These are phyloP conservation scores for Lethrus apterus DNA, from an alignment of 1,140 invertebrate genomes.

Conservation along the genomic window DNA sequence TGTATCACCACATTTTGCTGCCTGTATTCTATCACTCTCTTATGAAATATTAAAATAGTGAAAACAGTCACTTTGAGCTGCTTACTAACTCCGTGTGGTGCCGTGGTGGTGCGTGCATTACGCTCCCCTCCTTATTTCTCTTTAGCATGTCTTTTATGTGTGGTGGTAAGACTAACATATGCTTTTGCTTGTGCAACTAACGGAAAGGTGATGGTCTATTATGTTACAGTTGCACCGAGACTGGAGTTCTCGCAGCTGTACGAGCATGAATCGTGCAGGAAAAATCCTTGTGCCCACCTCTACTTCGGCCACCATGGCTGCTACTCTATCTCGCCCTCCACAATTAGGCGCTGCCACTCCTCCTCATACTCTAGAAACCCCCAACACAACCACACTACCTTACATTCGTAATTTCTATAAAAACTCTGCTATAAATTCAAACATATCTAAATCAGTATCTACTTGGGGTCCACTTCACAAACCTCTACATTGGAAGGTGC, in stretches of 20 bases:
- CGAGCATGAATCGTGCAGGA: constrained; percentile 38
- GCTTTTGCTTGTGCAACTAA: constrained; percentile 16
- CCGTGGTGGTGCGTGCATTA: constrained; percentile 42
- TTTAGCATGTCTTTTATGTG: constrained; percentile 24
- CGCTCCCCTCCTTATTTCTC: constrained; percentile 23
- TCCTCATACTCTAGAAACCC: constrained; percentile 30
- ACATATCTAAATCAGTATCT: constrained; percentile 57
- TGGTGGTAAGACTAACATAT: constrained; percentile 21
- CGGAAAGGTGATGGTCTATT: constrained; percentile 33
- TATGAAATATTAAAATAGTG: not conserved
- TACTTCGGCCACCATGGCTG: constrained; percentile 41
- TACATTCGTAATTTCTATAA: constrained; percentile 50
- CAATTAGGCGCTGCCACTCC: constrained; percentile 28
- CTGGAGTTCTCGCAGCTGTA: constrained; percentile 43
- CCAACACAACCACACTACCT: constrained; percentile 47
- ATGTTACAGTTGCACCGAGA: constrained; percentile 43
- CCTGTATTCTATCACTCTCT: constrained; percentile 6
- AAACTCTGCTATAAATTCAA: constrained; percentile 46
- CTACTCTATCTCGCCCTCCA: constrained; percentile 36
- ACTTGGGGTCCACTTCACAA: constrained; percentile 59
- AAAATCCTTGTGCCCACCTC: constrained; percentile 36
- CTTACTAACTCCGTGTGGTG: constrained; percentile 35
- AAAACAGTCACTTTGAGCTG: constrained; percentile 18
- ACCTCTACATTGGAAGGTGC: constrained; percentile 61
- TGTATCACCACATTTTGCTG: constrained; percentile 6